These are phyloP conservation scores for Catocala fraxini DNA, from an alignment of 2,888 invertebrate genomes.

Conservation along the genomic window DNA sequence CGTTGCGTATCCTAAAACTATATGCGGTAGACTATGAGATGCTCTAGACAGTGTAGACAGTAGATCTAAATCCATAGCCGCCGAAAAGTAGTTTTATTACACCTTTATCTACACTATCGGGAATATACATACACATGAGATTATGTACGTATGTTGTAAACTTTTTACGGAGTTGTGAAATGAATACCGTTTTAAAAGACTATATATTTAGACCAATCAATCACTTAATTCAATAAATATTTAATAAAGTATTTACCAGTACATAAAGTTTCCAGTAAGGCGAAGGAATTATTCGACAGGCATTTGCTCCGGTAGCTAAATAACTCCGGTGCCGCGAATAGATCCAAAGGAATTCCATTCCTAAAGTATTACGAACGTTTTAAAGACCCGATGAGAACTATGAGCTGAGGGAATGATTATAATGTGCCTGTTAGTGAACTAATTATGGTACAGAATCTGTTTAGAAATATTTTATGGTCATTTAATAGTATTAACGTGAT, in stretches of 20 bases:
- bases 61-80: too few relatives aligned
- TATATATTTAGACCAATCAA: too few relatives aligned
- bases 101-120: too few relatives aligned
- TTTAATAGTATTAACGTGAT: too few relatives aligned
- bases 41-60: too few relatives aligned
- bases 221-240: background rate
- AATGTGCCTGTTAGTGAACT: slow-evolving; percentile 1
- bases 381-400: slow-evolving; percentile 24
- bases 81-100: too few relatives aligned
- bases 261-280: slow-evolving; percentile 9
- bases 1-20: too few relatives aligned
- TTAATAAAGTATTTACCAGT: background rate
- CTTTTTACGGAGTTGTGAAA: too few relatives aligned
- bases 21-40: too few relatives aligned
- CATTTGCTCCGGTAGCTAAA: slow-evolving; percentile 42
- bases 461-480: background rate
- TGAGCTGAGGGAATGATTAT: slow-evolving; percentile 13
- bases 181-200: too few relatives aligned
- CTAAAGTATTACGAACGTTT: slow-evolving; percentile 28
- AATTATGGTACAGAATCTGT: background rate
- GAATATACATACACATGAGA: too few relatives aligned
- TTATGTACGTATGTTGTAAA: too few relatives aligned
- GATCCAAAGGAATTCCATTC: slow-evolving; percentile 45
- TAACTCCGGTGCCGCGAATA: slow-evolving; percentile 43
- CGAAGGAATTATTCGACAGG: slow-evolving; percentile 32